phyloP scores from a whole-genome alignment of 2,888 invertebrate species.

The Chirona hameri region DNA sequence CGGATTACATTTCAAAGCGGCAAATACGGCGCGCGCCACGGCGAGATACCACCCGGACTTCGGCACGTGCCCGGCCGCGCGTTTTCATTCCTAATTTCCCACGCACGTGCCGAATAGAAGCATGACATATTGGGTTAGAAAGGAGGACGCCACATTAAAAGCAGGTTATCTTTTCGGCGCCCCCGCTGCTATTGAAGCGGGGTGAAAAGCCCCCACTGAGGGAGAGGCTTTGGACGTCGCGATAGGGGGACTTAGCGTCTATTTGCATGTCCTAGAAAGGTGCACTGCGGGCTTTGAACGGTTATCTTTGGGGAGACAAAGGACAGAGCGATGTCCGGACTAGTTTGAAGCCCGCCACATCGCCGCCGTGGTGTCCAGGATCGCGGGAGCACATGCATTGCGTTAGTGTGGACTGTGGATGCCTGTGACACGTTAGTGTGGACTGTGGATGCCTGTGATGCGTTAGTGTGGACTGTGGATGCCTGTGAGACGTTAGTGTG shows the following conservation, averaged over 20 bases:
- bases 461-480: too few relatives aligned
- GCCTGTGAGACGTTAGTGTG: too few relatives aligned
- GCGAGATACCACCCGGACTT: background rate
- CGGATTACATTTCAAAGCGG: constrained; percentile 1
- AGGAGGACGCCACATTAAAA: constrained; percentile 6
- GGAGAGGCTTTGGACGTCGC: background rate
- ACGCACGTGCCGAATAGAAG: background rate
- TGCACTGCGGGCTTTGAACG: background rate
- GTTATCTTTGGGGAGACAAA: background rate
- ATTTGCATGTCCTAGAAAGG: constrained; percentile 3
- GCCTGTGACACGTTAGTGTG: too few relatives aligned
- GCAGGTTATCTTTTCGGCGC: background rate
- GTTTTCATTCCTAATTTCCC: constrained; percentile 10
- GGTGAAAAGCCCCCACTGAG: background rate
- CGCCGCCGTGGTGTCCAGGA: too few relatives aligned
- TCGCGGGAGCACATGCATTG: too few relatives aligned
- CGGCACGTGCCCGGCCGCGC: background rate
- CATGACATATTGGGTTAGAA: background rate
- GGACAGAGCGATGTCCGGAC: background rate
- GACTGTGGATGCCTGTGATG: too few relatives aligned
- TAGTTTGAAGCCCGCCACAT: too few relatives aligned
- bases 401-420: too few relatives aligned
- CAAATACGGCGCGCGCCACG: background rate
- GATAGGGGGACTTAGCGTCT: background rate
- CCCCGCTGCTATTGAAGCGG: background rate